Evolutionary conservation across 2,888 invertebrate species (phyloP), one percentile per base, ranked within the genome.

Genomic region (Leistus spinibarbis): DNA sequence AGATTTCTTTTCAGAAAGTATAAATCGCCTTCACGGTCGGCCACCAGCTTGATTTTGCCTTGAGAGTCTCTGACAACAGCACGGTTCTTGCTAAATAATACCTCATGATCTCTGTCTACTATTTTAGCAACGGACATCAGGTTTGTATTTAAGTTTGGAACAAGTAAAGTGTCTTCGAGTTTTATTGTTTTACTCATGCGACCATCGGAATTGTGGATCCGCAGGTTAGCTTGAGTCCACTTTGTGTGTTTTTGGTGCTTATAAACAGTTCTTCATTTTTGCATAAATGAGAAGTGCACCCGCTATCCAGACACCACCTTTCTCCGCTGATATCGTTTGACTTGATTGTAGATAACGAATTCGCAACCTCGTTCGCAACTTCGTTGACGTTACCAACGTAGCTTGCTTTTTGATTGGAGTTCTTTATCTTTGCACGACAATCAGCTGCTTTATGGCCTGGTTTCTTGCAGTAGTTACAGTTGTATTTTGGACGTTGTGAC

Each of bases 181-280:
- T 65, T 65, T 65, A 65, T 24, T 24, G 13, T 10, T 65, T 65
- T 65, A 65, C 65, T 23, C 65, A 65, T n/a, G 22, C 24, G 27
- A 65, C 65, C 65, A 23, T 65, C 65, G 5, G 65, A 23, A 65
- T 65, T 65, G 65, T 65, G 24, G 65, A 65, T 16, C 65, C 65
- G 65, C 16, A 65, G 10, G 65, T n/a, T 65, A 65, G 27, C 24
- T 65, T 65, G 10, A 65, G 23, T 24, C 65, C 65, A 23, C 10
- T 65, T 24, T 27, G 27, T 65, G 27, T 23, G 13, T 65, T 24
- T 65, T 65, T 65, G 1, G 20, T 65, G n/a, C 24, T 65, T 65
- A 1, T 24, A n/a, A 65, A 65, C 0, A 65, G n/a, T 65, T 65
- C 65, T 65, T 65, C 65, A 13, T 24, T 65, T 65, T 17, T 65